A percentile compares a stretch with the other conserved stretches of the same genome.
Conservation (phyloP, 2,888 invertebrate genomes). For the Copidosoma aretas region DNA sequence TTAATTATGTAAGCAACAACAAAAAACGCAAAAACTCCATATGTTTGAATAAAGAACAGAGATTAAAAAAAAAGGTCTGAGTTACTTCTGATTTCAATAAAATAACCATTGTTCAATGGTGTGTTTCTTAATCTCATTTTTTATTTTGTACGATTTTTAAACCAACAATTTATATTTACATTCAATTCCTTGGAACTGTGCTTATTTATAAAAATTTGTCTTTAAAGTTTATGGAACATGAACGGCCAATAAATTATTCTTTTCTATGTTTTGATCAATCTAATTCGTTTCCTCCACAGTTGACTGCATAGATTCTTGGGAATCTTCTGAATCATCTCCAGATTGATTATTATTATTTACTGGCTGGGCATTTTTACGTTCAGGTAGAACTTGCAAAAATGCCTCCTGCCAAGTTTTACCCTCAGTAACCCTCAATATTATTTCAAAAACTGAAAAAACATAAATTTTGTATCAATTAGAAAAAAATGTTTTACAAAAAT, state of each 20-base stretch:
- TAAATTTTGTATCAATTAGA: slow-evolving; percentile 1
- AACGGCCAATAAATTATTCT: no score
- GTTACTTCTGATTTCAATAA: slow-evolving; percentile 16
- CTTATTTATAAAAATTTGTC: no score
- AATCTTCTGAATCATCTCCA: slow-evolving; percentile 19
- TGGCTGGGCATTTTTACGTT: slow-evolving; percentile 74
- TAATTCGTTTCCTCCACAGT: no score
- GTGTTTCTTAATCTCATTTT: no score
- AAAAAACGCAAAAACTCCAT: slow-evolving; percentile 32
- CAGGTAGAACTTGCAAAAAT: slow-evolving; percentile 78
- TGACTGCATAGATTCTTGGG: not conserved
- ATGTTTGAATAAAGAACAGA: slow-evolving; percentile 37
- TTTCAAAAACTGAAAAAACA: slow-evolving; percentile 78
- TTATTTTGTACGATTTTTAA: no score
- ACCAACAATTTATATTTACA: no score
- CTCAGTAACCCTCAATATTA: slow-evolving; percentile 77
- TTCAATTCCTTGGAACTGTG: no score
- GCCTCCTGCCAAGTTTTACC: slow-evolving; percentile 82
- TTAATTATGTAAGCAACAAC: slow-evolving; percentile 26
- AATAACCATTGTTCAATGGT: not conserved
- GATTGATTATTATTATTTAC: slow-evolving; percentile 45
- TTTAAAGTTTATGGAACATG: no score
- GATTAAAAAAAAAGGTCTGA: slow-evolving; percentile 29
- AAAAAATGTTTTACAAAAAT: not conserved
- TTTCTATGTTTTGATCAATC: no score